A percentile compares a stretch with the other conserved stretches of the same genome.
Evolutionary conservation across 2,113 vertebrate species (phyloP).

Genomic region (Phalacrocorax brasilianus): DNA sequence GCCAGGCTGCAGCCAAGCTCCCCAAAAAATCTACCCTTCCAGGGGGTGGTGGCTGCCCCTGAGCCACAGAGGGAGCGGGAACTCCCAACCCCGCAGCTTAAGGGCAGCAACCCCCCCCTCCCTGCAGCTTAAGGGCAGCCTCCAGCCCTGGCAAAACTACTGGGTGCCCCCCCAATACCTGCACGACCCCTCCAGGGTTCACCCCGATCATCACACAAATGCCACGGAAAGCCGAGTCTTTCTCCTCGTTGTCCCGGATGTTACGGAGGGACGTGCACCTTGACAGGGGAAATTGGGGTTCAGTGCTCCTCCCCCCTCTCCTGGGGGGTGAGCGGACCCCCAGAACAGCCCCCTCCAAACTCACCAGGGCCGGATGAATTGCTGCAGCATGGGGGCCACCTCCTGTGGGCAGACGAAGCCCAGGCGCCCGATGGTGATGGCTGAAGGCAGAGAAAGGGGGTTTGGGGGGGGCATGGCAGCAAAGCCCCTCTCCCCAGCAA

Average conservation of each 20-base stretch:
- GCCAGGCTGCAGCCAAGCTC: not conserved
- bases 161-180: slow-evolving; percentile 69
- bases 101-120: too few species aligned
- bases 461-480: too few species aligned
- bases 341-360: not conserved
- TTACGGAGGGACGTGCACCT: slow-evolving; percentile 93
- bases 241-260: slow-evolving; percentile 94
- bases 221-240: slow-evolving; percentile 92
- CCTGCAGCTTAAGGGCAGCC: too few species aligned
- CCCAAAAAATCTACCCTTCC: not conserved
- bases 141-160: not conserved
- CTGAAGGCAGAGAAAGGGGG: slow-evolving; percentile 52
- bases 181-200: slow-evolving; percentile 91
- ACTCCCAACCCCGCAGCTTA: too few species aligned
- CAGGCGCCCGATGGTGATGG: slow-evolving; percentile 92
- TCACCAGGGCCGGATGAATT: slow-evolving; percentile 95
- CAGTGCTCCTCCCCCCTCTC: too few species aligned
- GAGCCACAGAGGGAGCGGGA: not conserved
- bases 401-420: slow-evolving; percentile 96
- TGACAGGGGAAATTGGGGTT: fast-evolving
- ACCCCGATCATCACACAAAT: slow-evolving; percentile 97
- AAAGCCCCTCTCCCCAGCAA: too few species aligned
- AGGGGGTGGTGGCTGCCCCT: not conserved
- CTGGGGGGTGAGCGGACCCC: not conserved
- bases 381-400: slow-evolving; percentile 91